Conservation (phyloP, 2,113 vertebrate species). For the Tretioscincus oriximinensis region DNA sequence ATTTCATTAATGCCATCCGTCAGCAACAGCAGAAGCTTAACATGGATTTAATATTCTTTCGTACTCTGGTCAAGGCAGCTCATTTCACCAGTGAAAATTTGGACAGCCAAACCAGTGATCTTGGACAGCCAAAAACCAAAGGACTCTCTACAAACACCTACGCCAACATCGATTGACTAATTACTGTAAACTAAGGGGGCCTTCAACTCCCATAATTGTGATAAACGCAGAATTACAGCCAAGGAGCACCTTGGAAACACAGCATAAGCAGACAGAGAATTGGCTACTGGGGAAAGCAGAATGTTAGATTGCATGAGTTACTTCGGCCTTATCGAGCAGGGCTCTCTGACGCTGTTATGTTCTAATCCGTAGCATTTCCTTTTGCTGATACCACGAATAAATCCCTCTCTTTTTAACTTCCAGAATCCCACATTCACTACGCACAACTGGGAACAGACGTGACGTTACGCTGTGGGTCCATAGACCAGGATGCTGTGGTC, state of each 20-base stretch:
- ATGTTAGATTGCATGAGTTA: too few species aligned
- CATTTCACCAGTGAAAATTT: neutral
- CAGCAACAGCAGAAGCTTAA: neutral
- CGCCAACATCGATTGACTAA: too few species aligned
- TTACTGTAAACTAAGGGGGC: too few species aligned
- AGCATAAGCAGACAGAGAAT: too few species aligned
- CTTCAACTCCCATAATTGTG: too few species aligned
- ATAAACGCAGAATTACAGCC: neutral
- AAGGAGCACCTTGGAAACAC: neutral
- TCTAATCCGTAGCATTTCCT: too few species aligned
- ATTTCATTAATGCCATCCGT: neutral
- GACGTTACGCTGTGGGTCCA: constrained; percentile 89
- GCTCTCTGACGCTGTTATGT: too few species aligned
- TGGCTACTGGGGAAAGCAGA: neutral
- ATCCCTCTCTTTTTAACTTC: constrained; percentile 9
- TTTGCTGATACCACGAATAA: neutral
- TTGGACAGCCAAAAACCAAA: too few species aligned
- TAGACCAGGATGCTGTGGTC: constrained; percentile 82
- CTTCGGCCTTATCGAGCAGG: too few species aligned
- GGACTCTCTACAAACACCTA: too few species aligned
- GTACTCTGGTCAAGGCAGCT: neutral
- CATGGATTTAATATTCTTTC: neutral
- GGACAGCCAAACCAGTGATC: too few species aligned
- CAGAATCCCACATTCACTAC: constrained; percentile 85
- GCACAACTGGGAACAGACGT: constrained; percentile 86